A percentile compares a stretch with the other conserved stretches of the same genome.
These are phyloP conservation scores for Lucifuga dentata DNA, from an alignment of 2,113 vertebrate genomes.

Conservation along the genomic window DNA sequence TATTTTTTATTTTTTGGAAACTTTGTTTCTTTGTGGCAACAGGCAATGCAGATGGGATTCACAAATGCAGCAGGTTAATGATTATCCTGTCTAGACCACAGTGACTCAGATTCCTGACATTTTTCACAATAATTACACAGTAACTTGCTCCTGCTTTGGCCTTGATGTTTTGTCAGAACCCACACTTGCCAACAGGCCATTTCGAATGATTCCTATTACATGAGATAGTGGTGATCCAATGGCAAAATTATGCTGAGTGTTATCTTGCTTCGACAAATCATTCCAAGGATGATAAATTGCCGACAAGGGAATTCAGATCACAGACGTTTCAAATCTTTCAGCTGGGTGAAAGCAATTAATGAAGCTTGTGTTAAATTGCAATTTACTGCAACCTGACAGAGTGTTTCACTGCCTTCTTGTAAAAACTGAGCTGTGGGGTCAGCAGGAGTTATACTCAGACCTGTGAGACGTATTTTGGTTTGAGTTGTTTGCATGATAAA, in stretches of 20 bases:
- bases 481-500: conserved; percentile 1
- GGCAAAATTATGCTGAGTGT: conserved; percentile 15
- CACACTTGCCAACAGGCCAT: not conserved
- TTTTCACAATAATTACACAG: conserved; percentile 2
- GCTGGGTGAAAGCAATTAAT: not conserved
- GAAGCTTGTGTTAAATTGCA: not conserved
- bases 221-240: not conserved
- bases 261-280: not conserved
- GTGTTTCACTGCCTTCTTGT: not conserved
- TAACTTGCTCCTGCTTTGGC: not conserved
- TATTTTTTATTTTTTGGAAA: not conserved
- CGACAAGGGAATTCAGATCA: not conserved
- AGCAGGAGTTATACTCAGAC: not conserved
- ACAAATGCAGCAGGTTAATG: not conserved
- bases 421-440: not conserved
- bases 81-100: not conserved
- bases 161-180: not conserved
- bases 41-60: not conserved
- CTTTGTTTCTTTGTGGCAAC: not conserved
- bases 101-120: conserved; percentile 8
- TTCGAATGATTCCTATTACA: not conserved
- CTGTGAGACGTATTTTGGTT: not conserved
- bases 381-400: not conserved
- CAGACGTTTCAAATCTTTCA: not conserved
- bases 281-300: not conserved